A percentile compares a stretch with the other conserved stretches of the same genome.
These are phyloP conservation scores for Syrmaticus mikado DNA, from an alignment of 2,113 vertebrate genomes.

Conservation along the genomic window DNA sequence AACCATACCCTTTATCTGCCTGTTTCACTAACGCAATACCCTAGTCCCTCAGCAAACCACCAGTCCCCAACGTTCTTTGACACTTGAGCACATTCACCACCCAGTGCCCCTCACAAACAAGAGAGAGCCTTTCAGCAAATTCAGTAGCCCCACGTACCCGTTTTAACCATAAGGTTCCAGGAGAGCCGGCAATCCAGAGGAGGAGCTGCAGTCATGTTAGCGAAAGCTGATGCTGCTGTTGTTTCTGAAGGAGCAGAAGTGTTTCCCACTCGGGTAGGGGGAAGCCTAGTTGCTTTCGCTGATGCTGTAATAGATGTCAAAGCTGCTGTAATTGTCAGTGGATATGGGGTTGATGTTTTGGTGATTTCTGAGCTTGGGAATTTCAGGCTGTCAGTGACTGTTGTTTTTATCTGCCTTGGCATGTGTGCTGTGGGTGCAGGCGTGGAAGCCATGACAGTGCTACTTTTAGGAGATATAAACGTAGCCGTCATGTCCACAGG, in stretches of 20 bases:
- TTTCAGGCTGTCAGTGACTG: constrained; percentile 56
- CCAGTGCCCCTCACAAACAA: not conserved
- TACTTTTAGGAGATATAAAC: constrained; percentile 63
- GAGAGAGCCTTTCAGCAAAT: fast-evolving
- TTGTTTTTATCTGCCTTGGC: constrained; percentile 77
- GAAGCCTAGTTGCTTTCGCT: constrained; percentile 79
- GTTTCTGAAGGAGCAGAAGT: constrained; percentile 58
- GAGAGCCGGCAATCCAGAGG: constrained; percentile 91
- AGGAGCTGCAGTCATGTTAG: constrained; percentile 81
- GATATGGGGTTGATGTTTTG: constrained; percentile 67
- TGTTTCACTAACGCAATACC: fast-evolving
- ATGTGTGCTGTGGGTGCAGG: constrained; percentile 67
- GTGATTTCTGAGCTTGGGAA: constrained; percentile 65
- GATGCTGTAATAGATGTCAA: constrained; percentile 81
- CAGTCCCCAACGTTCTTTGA: fast-evolving
- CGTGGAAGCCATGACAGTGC: constrained; percentile 33
- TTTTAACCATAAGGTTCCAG: constrained; percentile 89
- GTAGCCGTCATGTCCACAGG: constrained; percentile 45
- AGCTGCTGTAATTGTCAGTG: constrained; percentile 81
- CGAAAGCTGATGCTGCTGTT: constrained; percentile 61
- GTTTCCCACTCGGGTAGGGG: constrained; percentile 67
- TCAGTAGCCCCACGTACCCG: constrained; percentile 78
- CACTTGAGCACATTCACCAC: not conserved
- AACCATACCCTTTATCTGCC: fast-evolving
- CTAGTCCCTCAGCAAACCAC: fast-evolving